Conservation (phyloP, 2,113 vertebrate species). For the Caloenas nicobarica region DNA sequence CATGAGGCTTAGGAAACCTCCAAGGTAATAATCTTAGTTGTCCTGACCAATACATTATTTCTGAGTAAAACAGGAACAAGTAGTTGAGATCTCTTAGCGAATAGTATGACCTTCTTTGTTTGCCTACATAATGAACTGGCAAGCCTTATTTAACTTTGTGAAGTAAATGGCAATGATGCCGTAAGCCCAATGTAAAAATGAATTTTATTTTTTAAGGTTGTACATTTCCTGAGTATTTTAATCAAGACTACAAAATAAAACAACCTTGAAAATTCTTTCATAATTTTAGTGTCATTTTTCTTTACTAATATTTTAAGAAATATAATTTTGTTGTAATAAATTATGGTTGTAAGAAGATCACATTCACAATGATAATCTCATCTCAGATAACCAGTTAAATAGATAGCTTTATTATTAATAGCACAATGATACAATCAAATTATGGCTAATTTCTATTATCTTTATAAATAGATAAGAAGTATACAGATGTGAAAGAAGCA, state of each 20-base stretch:
- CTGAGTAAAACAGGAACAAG: background rate
- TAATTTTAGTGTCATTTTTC: background rate
- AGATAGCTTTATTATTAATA: slow-evolving; percentile 59
- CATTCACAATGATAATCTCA: background rate
- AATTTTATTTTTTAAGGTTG: background rate
- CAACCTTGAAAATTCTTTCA: background rate
- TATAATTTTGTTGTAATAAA: background rate
- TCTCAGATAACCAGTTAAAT: slow-evolving; percentile 53
- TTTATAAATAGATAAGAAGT: slow-evolving; percentile 66
- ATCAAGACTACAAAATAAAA: background rate
- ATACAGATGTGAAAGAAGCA: slow-evolving; percentile 62
- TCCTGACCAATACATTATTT: background rate
- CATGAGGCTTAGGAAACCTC: background rate
- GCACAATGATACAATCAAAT: slow-evolving; percentile 37
- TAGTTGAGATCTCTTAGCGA: background rate
- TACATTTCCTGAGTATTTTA: background rate
- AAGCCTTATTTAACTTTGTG: background rate
- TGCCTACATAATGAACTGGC: background rate
- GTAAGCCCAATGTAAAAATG: background rate
- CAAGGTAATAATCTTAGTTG: background rate
- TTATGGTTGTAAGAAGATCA: background rate
- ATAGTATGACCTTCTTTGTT: background rate
- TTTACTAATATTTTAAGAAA: background rate
- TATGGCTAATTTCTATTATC: slow-evolving; percentile 62
- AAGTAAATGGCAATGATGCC: background rate